Base-by-base conservation (phyloP, 2,888 invertebrate species). In the Merodon equestris region DNA sequence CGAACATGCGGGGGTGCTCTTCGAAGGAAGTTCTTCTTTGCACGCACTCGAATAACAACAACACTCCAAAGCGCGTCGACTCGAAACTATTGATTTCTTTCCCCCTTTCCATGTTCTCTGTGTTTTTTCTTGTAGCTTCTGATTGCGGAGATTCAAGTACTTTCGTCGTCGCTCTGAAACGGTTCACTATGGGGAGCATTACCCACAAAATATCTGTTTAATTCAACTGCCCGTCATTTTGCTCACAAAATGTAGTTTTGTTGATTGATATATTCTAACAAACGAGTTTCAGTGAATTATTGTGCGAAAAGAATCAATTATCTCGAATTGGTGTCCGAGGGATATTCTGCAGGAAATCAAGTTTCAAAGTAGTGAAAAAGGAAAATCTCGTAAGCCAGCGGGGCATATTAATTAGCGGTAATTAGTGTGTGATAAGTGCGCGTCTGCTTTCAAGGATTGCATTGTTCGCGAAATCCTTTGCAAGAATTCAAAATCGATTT, bases 101-200 rank as follows among this genome's bases (percentile, higher is more conserved):
- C 7, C 27, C 27, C n/a, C n/a, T n/a, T n/a, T n/a, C n/a, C 27
- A 27, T 7, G 2, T 27, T 27, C 7, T 27, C 27, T 27, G 3
- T 27, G 2, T 27, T 27, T 27, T 27, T 27, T 27, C 7, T 27
- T 27, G 2, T 27, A 27, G 7, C 27, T 79, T 68, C 51, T 74
- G 60, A 63, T 63, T 79, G 68, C 74, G 74, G 79, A 73, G 74
- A 74, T 64, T 70, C 74, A 56, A 64, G 64, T 74, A 64, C 60
- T 38, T 79, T 51, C 36, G 58, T 57, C 71, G 58, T 63, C 71
- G 63, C 58, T 68, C 60, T 54, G 50, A 68, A 68, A 70, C 68
- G 74, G 79, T 74, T 74, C 68, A 64, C 64, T 74, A 79, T 79
- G 68, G 64, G 58, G 54, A 63, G 68, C 40, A 42, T 47, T 53